A percentile compares a stretch with the other conserved stretches of the same genome.
Evolutionary conservation across 2,888 invertebrate genomes (phyloP).

Genomic region (Nomada ferruginata): DNA sequence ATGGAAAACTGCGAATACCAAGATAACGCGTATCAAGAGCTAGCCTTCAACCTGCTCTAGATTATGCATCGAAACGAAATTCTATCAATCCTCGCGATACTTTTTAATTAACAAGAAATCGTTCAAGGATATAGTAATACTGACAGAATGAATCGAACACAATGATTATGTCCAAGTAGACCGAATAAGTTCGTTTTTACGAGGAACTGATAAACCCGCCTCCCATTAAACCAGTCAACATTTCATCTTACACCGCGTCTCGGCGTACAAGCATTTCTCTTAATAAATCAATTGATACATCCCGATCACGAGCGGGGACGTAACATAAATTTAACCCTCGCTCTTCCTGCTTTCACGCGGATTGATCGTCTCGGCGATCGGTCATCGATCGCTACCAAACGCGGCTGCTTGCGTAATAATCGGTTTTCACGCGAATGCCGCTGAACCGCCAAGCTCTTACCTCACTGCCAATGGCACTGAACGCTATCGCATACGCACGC

Average conservation of each 20-base stretch:
- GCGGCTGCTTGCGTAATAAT: constrained; percentile 24
- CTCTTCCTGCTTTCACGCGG: constrained; percentile 40
- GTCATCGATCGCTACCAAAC: background rate
- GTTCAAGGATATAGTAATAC: too few species aligned
- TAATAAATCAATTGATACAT: background rate
- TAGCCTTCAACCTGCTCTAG: too few species aligned
- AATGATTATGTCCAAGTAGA: too few species aligned
- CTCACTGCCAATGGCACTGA: constrained; percentile 51
- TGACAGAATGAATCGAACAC: too few species aligned
- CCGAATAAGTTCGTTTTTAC: too few species aligned
- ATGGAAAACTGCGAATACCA: background rate
- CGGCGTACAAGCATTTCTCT: background rate
- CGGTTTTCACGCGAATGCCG: constrained; percentile 16
- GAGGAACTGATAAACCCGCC: too few species aligned
- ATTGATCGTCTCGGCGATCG: background rate
- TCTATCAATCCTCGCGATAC: too few species aligned
- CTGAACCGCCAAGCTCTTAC: background rate
- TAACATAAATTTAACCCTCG: background rate
- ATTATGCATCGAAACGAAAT: too few species aligned
- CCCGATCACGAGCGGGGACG: background rate
- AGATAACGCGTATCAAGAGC: too few species aligned
- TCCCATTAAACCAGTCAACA: too few species aligned
- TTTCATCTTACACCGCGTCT: too few species aligned
- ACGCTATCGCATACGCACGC: constrained; percentile 14
- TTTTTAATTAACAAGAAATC: too few species aligned